Evolutionary conservation across 2,797 vertebrate genomes (phyloP), one percentile per base, ranked within the genome.

Genomic region (Siniperca obscura): DNA sequence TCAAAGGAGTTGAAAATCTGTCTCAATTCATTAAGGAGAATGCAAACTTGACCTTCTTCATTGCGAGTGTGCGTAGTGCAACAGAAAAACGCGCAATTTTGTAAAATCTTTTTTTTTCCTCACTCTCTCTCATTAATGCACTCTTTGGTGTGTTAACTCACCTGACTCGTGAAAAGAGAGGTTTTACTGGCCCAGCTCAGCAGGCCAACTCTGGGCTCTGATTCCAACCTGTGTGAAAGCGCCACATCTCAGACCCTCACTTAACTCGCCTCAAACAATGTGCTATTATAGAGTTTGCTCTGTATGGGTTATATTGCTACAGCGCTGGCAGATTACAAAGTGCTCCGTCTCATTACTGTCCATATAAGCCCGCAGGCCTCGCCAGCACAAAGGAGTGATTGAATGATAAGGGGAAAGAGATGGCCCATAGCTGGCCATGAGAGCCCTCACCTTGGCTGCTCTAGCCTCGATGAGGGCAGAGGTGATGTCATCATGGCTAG

Each of bases 401-500:
- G 93, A 94, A 87, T 94, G 93, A 92, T 88, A 93, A 91, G 92
- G 82, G 72, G 83, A 93, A 86, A 85, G 82, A 90, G 91, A 90
- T 85, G 90, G 82, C 80, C 85, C 70, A 66, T 90, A 86, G 85
- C 91, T 91, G 85, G 82, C 91, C 86, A 90, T 91, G 91, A 93
- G 91, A 93, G 92, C 87, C 92, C 89, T 94, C 90, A 95, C 94
- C 94, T 95, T 94, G 91, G 92, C 90, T 89, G 91, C 80, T 86
- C 82, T 70, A 40, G 80, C 89, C 88, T 81, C 36, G 81, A 93
- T 91, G 89, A 93, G 93, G 91, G 88, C 85, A 89, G 88, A 90
- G 91, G 89, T 95, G 94, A 96, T 95, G 94, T 95, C 95, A 95
- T 96, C 86, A 27, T 89, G 89, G 90, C 89, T 87, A 81, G 91